Conservation (phyloP, 2,888 invertebrate genomes). For the Patella pellucida region DNA sequence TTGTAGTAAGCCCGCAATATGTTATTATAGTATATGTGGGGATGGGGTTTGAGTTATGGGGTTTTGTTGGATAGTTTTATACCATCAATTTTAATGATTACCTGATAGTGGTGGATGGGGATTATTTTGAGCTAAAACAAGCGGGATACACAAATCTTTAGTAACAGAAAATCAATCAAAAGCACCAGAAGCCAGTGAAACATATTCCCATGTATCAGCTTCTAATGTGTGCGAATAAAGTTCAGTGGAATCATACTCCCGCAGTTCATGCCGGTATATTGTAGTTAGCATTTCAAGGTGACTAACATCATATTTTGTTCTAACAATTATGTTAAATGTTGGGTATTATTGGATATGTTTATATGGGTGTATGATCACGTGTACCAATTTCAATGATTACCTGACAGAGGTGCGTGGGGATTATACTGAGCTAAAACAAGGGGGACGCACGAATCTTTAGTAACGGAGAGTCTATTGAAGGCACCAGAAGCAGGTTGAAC, state of each 20-base stretch:
- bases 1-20: too few species aligned
- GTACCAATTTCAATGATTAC: too few species aligned
- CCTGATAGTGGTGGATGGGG: background rate
- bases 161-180: slow-evolving; percentile 11
- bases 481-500: background rate
- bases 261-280: too few species aligned
- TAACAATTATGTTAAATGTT: too few species aligned
- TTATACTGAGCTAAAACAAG: background rate
- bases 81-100: background rate
- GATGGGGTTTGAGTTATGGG: too few species aligned
- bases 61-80: too few species aligned
- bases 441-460: background rate
- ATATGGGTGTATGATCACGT: too few species aligned
- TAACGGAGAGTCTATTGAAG: background rate
- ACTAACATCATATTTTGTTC: too few species aligned
- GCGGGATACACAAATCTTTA: background rate
- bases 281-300: too few species aligned
- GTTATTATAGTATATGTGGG: too few species aligned
- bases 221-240: background rate
- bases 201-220: slow-evolving; percentile 15
- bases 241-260: too few species aligned
- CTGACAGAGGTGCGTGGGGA: background rate
- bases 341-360: too few species aligned
- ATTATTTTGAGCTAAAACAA: background rate
- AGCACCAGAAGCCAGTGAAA: background rate